Base-by-base conservation (phyloP, 2,797 vertebrate species). In the Propithecus perrieri region DNA sequence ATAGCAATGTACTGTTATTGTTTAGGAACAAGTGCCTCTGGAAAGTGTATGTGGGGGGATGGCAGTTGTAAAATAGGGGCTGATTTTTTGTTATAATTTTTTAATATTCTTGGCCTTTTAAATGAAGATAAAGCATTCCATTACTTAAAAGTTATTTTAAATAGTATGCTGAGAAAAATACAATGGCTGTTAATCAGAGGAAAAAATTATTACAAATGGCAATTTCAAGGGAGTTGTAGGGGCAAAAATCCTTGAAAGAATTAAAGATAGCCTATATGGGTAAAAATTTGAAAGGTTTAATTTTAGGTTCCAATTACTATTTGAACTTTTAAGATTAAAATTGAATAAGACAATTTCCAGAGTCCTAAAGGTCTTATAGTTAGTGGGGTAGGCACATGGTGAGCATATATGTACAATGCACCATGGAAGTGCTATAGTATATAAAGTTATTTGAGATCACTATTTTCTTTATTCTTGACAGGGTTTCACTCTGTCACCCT, bases 61-160 rank as follows among this genome's bases (percentile, higher is more conserved):
- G 4, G 48, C 1, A 15, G 9, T 17, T 63, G 28, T 59, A 91
- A 69, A 72, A 22, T 18, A 72, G 61, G 46, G 4, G 41, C 9
- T 74, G 13, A 43, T 55, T 61, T 46, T 78, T 57, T 7, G 53
- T 59, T 83, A 35, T n/a, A 53, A 86, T 0, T 43, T 93, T 92
- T 87, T 74, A 74, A 93, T 79, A n/a, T 9, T 83, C 63, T 92
- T 84, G 33, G 94, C 59, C 50, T 94, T 79, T 87, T 90, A 84
- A 87, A 91, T 35, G 20, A 86, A 87, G 78, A 86, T 17, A 84
- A 85, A 85, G 18, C 12, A 92, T 92, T n/a, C 75, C 6, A 71
- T 94, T 57, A 48, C 43, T 74, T 43, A 94, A 92, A 67, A 57
- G 93, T 65, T 83, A 26, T 74, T 78, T 93, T 63, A 63, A 86